Percentiles rank a stretch among this genome's conserved stretches.
phyloP scores from a whole-genome alignment of 2,888 invertebrate species.

The Limnephilus auricula region DNA sequence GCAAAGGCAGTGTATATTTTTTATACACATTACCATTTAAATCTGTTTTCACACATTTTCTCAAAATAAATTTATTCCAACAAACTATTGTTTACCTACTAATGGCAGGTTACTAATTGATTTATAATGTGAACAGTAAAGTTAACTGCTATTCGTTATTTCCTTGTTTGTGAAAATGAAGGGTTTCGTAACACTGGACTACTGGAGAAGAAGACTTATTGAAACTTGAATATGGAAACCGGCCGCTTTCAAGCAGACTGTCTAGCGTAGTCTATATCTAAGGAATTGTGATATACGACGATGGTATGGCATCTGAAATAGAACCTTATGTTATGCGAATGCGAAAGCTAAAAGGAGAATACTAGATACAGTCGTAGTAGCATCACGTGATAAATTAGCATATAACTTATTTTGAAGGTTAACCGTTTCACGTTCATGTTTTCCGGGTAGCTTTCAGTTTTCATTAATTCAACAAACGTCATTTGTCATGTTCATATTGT shows the following conservation, averaged over 20 bases:
- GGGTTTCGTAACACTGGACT: no score
- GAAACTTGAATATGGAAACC: no score
- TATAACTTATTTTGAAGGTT: neutral
- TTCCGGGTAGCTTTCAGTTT: constrained; percentile 10
- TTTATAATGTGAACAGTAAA: no score
- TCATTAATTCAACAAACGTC: neutral
- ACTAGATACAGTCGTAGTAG: neutral
- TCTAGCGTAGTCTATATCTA: neutral
- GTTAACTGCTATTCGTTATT: no score
- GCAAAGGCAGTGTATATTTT: no score
- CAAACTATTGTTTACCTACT: no score
- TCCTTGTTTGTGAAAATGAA: no score
- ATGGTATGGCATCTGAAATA: neutral
- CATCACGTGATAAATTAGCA: constrained; percentile 10
- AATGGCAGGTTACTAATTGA: no score
- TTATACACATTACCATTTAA: no score
- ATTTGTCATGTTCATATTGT: neutral
- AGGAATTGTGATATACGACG: neutral
- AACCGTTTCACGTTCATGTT: neutral
- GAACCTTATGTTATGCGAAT: neutral
- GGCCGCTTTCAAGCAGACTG: neutral
- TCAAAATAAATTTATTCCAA: no score
- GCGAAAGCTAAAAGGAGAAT: neutral
- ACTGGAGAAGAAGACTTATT: no score
- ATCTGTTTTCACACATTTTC: no score